Conservation (phyloP, 2,113 vertebrate species). For the Oncorhynchus keta region DNA sequence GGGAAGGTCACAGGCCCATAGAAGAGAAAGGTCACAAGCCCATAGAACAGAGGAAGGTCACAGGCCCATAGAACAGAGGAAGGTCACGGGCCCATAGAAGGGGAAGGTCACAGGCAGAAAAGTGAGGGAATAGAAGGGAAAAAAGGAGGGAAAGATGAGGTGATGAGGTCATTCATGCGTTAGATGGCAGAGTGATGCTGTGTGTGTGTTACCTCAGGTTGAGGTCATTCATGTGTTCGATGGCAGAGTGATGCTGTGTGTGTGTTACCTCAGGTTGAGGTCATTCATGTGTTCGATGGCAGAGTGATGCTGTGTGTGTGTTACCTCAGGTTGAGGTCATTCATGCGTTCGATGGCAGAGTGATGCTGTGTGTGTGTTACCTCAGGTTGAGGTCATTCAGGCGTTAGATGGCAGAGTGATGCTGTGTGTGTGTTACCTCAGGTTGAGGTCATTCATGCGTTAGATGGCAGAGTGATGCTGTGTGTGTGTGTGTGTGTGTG, state of each 20-base stretch:
- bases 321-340: constrained; percentile 89
- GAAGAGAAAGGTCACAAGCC: too few relatives aligned
- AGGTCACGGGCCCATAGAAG: too few relatives aligned
- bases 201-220: constrained; percentile 81
- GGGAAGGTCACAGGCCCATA: too few relatives aligned
- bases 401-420: constrained; percentile 86
- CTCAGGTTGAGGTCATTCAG: constrained; percentile 87
- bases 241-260: constrained; percentile 82
- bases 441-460: constrained; percentile 83
- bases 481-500: constrained; percentile 76
- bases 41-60: too few relatives aligned
- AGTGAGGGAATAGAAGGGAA: too few relatives aligned
- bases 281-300: constrained; percentile 87
- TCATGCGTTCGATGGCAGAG: constrained; percentile 83
- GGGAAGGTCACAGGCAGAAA: too few relatives aligned
- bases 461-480: constrained; percentile 91
- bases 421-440: constrained; percentile 80
- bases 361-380: constrained; percentile 81
- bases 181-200: constrained; percentile 89
- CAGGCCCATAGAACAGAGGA: too few relatives aligned
- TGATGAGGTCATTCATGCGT: constrained; percentile 82
- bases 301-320: constrained; percentile 76
- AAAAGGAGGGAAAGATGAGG: constrained; percentile 58
- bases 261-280: constrained; percentile 84
- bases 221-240: constrained; percentile 85